Percentiles rank a stretch among this genome's conserved stretches.
Evolutionary conservation across 2,888 invertebrate genomes (phyloP).

Genomic region (Chloromyia formosa): DNA sequence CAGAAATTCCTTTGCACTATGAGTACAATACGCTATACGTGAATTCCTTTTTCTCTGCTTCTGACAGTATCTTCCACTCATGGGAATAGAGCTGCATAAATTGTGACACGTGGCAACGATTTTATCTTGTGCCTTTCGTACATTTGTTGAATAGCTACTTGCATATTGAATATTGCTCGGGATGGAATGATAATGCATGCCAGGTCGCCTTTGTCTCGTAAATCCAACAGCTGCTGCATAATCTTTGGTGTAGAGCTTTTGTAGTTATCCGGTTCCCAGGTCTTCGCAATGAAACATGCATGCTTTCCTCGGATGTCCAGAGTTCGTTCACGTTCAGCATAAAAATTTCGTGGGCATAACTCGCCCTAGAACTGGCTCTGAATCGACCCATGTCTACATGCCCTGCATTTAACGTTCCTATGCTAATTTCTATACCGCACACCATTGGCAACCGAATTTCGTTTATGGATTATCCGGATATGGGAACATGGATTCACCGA

Average conservation of each 20-base stretch:
- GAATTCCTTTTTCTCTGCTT: not conserved
- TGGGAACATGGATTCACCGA: not conserved
- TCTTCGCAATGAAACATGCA: not conserved
- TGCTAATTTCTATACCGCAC: conserved; percentile 1
- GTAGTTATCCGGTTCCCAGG: not conserved
- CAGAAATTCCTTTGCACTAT: not conserved
- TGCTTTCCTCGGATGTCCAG: conserved; percentile 1
- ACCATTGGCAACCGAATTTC: not conserved
- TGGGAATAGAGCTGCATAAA: not conserved
- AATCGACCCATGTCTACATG: conserved; percentile 3
- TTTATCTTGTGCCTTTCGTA: not conserved
- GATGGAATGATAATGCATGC: conserved; percentile 3
- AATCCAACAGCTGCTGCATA: conserved; percentile 10
- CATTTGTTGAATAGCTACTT: conserved; percentile 7
- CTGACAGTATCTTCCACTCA: not conserved
- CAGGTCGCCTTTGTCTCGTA: conserved; percentile 4
- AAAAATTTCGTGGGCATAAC: not conserved
- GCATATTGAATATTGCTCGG: conserved; percentile 3
- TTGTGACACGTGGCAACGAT: conserved; percentile 10
- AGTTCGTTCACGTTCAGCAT: not conserved
- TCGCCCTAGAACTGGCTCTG: not conserved
- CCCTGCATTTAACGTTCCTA: not conserved
- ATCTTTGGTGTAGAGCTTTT: not conserved
- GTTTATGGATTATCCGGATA: not conserved
- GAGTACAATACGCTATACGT: not conserved